Conservation (phyloP, 2,113 vertebrate species). For the Macaca nemestrina region DNA sequence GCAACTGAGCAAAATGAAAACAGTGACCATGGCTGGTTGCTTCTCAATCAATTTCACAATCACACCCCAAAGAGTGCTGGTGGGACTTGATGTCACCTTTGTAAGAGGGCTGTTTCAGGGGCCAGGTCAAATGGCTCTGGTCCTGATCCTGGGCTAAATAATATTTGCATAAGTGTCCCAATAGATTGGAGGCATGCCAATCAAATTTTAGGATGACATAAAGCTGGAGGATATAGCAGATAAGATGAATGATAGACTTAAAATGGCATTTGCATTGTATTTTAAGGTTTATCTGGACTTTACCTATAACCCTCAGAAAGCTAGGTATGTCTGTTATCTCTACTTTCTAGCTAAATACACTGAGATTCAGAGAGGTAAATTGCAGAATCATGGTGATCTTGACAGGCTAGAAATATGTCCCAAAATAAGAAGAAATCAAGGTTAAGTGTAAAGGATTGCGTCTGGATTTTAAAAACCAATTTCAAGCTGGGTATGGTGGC, state of each 20-base stretch:
- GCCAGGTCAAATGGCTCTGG: neutral
- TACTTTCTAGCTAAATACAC: neutral
- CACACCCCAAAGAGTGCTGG: neutral
- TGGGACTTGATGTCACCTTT: neutral
- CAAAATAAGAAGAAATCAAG: constrained; percentile 18
- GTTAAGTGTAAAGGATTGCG: neutral
- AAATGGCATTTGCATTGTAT: neutral
- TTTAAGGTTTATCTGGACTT: neutral
- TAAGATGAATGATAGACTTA: neutral
- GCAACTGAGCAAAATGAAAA: neutral
- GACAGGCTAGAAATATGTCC: neutral
- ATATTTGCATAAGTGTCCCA: neutral
- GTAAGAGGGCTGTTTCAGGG: neutral
- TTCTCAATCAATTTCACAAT: neutral
- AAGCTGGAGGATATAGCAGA: neutral
- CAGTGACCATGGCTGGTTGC: neutral
- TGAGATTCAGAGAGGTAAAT: neutral
- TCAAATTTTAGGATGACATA: neutral
- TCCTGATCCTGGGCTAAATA: neutral
- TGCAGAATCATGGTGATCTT: neutral
- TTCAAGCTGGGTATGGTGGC: neutral
- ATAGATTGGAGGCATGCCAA: neutral
- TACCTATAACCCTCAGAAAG: neutral
- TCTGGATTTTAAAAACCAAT: neutral
- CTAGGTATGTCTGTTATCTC: neutral